Evolutionary conservation across 2,113 vertebrate genomes (phyloP).

Genomic region (Cyanoliseus patagonus): DNA sequence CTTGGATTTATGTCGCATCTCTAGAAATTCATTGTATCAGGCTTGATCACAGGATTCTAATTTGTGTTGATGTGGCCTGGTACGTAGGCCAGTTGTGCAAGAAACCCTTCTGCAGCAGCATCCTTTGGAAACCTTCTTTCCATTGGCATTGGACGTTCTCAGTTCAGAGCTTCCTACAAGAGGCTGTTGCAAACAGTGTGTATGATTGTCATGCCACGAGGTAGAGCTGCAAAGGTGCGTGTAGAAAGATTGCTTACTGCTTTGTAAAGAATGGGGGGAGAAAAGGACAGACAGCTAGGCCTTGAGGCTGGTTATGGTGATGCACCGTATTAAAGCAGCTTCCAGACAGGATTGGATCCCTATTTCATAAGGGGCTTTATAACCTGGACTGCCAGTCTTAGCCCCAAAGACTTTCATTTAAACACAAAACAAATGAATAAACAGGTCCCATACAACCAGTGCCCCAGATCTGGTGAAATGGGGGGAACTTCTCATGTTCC

Average conservation of each 20-base stretch:
- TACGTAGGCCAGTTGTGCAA: not conserved
- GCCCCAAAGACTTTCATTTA: not conserved
- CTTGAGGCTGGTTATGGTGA: not conserved
- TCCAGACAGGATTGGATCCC: not conserved
- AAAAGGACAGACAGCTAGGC: not conserved
- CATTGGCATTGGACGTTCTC: not conserved
- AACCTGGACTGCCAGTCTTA: not conserved
- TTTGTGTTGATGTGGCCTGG: not conserved
- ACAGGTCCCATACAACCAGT: not conserved
- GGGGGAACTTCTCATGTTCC: not conserved
- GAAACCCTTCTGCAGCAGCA: not conserved
- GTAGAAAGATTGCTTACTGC: not conserved
- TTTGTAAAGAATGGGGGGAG: not conserved
- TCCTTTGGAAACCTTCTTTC: not conserved
- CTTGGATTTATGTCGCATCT: not conserved
- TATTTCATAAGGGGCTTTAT: not conserved
- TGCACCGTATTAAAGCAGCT: not conserved
- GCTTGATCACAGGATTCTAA: not conserved
- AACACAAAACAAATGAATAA: not conserved
- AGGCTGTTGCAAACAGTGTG: not conserved
- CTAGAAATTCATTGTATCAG: not conserved
- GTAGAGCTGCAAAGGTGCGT: not conserved
- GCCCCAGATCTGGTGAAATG: not conserved
- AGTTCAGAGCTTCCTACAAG: not conserved
- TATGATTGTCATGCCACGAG: fast-evolving